Evolutionary conservation across 1,140 invertebrate genomes (phyloP).

Genomic region (Hydropsyche tenuis): DNA sequence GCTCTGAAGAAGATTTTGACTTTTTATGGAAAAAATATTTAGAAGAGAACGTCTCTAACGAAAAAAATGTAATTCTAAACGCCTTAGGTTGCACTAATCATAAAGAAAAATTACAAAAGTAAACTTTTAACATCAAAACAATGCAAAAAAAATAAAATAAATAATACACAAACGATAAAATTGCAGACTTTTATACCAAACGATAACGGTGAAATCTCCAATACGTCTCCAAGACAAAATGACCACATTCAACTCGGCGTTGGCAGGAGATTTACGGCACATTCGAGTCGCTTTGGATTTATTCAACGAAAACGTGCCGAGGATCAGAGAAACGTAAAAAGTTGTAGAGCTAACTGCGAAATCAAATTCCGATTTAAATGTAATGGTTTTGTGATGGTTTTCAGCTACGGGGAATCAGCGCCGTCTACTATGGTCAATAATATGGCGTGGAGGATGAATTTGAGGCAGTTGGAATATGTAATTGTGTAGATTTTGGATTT

Average conservation of each 20-base stretch:
- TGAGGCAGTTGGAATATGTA: constrained; percentile 41
- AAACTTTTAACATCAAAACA: too few relatives aligned
- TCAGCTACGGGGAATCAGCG: constrained; percentile 1
- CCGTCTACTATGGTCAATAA: constrained; percentile 22
- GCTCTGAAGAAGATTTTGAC: constrained; percentile 59
- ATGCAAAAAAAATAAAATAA: too few relatives aligned
- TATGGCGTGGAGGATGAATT: constrained; percentile 9
- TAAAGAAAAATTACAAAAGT: constrained; percentile 57
- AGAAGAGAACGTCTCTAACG: constrained; percentile 58
- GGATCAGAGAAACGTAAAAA: constrained; percentile 57
- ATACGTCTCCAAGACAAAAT: constrained; percentile 39
- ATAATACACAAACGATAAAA: neutral
- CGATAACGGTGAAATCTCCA: constrained; percentile 23
- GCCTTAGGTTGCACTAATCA: constrained; percentile 63
- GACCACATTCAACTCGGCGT: constrained; percentile 35
- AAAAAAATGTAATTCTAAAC: constrained; percentile 62
- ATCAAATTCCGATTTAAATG: constrained; percentile 18
- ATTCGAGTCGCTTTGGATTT: constrained; percentile 51
- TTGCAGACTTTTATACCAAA: constrained; percentile 29
- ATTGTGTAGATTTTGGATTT: too few relatives aligned
- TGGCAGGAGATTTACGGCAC: constrained; percentile 38
- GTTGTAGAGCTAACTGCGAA: too few relatives aligned
- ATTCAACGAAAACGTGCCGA: constrained; percentile 52
- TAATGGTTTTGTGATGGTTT: constrained; percentile 20
- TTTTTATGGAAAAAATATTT: constrained; percentile 62